Evolutionary conservation across 2,888 invertebrate species (phyloP).

Genomic region (Salticus scenicus): DNA sequence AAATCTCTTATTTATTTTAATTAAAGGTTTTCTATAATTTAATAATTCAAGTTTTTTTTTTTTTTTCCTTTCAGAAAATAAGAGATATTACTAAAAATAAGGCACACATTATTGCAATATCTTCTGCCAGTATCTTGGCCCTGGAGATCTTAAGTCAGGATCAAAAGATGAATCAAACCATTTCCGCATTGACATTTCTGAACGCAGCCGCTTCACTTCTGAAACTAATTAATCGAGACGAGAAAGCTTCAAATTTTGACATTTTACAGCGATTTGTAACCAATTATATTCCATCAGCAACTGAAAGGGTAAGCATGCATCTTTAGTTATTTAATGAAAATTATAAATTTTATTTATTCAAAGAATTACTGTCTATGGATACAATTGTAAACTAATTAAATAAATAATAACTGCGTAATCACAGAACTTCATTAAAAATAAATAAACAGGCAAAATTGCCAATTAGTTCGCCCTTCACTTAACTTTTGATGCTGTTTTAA

Average conservation of each 20-base stretch:
- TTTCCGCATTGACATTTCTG: slow-evolving; percentile 14
- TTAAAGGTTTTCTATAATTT: too few relatives aligned
- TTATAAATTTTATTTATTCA: too few relatives aligned
- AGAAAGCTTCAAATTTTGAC: background rate
- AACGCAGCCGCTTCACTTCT: slow-evolving; percentile 15
- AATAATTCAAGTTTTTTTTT: too few relatives aligned
- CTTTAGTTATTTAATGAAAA: too few relatives aligned
- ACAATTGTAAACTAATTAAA: too few relatives aligned
- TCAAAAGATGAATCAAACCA: background rate
- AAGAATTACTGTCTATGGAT: too few relatives aligned
- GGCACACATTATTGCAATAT: background rate
- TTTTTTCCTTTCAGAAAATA: slow-evolving; percentile 13
- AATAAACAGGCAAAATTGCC: too few relatives aligned
- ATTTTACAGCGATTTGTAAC: background rate
- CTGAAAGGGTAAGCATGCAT: background rate
- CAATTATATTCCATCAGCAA: background rate
- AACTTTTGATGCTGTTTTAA: too few relatives aligned
- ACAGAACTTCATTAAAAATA: too few relatives aligned
- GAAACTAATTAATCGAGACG: slow-evolving; percentile 8
- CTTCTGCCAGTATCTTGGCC: slow-evolving; percentile 84
- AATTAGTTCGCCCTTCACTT: too few relatives aligned
- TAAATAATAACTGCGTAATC: too few relatives aligned
- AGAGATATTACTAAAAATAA: background rate
- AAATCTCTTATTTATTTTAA: too few relatives aligned
- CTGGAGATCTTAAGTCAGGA: slow-evolving; percentile 89